Conservation (phyloP, 2,797 vertebrate genomes). For the Ataeniobius toweri region DNA sequence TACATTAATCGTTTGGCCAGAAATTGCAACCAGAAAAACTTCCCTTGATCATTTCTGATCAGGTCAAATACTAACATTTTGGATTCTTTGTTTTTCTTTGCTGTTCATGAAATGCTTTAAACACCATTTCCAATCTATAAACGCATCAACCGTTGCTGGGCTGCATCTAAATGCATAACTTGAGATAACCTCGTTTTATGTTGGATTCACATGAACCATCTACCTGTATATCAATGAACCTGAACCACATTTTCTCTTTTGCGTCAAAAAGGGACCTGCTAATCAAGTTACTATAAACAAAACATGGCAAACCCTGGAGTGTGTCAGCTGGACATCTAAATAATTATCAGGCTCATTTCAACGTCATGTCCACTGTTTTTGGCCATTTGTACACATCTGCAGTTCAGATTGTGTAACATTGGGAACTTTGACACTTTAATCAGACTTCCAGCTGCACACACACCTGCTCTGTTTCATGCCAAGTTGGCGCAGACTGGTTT, state of each 20-base stretch:
- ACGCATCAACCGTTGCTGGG: too few species aligned
- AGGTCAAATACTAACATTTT: too few species aligned
- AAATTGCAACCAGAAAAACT: too few species aligned
- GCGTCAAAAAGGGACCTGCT: neutral
- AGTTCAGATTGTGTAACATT: neutral
- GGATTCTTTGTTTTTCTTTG: too few species aligned
- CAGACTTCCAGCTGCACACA: neutral
- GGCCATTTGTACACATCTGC: neutral
- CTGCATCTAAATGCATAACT: neutral
- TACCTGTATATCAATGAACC: neutral
- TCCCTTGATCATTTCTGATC: too few species aligned
- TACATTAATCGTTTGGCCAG: too few species aligned
- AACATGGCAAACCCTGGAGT: neutral
- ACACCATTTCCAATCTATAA: too few species aligned
- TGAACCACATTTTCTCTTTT: neutral
- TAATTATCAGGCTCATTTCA: neutral
- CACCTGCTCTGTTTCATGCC: neutral
- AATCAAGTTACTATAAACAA: neutral
- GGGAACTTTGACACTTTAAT: constrained; percentile 31
- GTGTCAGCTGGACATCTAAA: neutral
- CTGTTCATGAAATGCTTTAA: too few species aligned
- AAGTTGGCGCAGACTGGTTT: neutral
- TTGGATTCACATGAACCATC: neutral
- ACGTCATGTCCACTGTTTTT: neutral
- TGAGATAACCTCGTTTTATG: neutral